Percentiles rank a stretch among this genome's conserved stretches.
These are phyloP conservation scores for Cyphotilapia sp. DNA, from an alignment of 2,113 vertebrate species.

Conservation along the genomic window DNA sequence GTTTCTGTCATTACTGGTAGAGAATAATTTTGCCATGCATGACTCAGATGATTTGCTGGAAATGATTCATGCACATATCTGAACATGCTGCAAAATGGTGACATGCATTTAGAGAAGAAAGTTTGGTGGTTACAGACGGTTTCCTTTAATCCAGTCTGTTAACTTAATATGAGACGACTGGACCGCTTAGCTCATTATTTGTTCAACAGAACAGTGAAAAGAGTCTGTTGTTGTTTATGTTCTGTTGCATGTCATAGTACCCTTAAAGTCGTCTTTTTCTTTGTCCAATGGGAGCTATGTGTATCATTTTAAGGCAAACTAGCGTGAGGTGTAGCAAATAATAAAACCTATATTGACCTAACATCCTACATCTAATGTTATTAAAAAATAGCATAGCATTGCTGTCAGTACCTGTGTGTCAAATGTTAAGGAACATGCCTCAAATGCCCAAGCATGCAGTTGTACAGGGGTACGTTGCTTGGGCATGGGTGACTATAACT, in stretches of 20 bases:
- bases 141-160: neutral
- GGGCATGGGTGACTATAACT: neutral
- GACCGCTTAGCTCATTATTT: neutral
- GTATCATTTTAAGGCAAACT: neutral
- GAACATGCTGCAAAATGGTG: neutral
- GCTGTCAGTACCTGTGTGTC: neutral
- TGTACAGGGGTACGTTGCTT: neutral
- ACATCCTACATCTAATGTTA: neutral
- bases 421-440: neutral
- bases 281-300: neutral
- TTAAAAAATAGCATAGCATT: neutral
- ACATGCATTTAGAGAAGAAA: neutral
- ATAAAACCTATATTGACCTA: neutral
- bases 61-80: neutral
- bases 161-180: neutral
- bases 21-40: neutral
- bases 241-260: neutral
- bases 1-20: neutral
- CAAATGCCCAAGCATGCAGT: neutral
- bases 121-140: neutral
- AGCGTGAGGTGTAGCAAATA: neutral
- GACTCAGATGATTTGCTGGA: neutral
- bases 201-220: neutral
- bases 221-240: neutral
- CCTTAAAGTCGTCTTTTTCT: neutral